Evolutionary conservation across 1,140 invertebrate species (phyloP).

Genomic region (Drosophila willistoni): DNA sequence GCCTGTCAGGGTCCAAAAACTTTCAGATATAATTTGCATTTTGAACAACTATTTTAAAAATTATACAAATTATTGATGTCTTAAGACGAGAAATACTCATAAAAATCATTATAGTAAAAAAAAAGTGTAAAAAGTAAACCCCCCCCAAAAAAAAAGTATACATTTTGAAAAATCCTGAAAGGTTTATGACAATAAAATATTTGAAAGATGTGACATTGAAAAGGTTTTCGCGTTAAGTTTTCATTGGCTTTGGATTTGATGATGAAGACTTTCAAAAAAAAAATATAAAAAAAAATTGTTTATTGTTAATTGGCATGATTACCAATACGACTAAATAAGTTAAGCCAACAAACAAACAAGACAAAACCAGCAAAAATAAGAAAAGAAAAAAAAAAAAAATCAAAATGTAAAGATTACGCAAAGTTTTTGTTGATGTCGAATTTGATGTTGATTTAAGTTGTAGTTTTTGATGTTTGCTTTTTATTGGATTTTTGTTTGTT

Average conservation of each 20-base stretch:
- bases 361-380: slow-evolving; percentile 22
- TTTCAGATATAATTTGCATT: too few species aligned
- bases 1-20: too few species aligned
- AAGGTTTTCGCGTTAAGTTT: slow-evolving; percentile 5
- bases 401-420: slow-evolving; percentile 65
- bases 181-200: not conserved
- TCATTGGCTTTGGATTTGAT: slow-evolving; percentile 4
- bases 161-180: not conserved
- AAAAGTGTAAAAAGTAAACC: too few species aligned
- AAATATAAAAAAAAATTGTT: slow-evolving; percentile 19
- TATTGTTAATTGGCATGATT: slow-evolving; percentile 64
- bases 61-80: too few species aligned
- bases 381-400: slow-evolving; percentile 40
- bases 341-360: slow-evolving; percentile 41
- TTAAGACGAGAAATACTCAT: too few species aligned
- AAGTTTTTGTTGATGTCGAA: slow-evolving; percentile 69
- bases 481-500: slow-evolving; percentile 61
- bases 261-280: slow-evolving; percentile 9
- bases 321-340: slow-evolving; percentile 45
- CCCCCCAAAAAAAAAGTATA: too few species aligned
- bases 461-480: slow-evolving; percentile 45
- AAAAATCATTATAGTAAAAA: too few species aligned
- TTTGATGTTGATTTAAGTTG: slow-evolving; percentile 69
- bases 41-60: too few species aligned
- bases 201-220: slow-evolving; percentile 17